phyloP scores from a whole-genome alignment of 2,113 vertebrate genomes.

The Engystomops pustulosus region DNA sequence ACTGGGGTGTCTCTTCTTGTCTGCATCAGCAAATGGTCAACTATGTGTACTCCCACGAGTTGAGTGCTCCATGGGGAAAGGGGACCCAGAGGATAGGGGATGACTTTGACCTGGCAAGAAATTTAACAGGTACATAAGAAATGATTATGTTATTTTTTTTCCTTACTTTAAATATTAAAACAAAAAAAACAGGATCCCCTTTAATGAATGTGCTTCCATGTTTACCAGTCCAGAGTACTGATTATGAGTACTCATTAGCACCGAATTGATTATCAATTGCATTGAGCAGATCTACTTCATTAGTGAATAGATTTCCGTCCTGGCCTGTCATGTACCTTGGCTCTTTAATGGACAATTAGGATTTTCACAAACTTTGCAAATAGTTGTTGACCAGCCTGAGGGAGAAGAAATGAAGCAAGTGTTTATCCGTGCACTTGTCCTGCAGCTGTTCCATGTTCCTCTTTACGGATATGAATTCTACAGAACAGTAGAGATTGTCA shows the following conservation, averaged over 20 bases:
- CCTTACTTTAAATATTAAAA: no score
- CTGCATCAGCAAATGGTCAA: no score
- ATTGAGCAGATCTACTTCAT: not conserved
- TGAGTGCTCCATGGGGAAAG: no score
- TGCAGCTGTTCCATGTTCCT: constrained; percentile 38
- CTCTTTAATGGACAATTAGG: not conserved
- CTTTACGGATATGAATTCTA: constrained; percentile 15
- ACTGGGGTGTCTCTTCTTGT: no score
- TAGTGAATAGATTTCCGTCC: constrained; percentile 11
- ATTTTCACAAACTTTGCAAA: constrained; percentile 28
- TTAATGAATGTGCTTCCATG: no score
- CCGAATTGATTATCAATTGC: not conserved
- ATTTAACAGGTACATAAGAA: no score
- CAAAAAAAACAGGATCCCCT: no score
- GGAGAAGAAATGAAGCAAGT: constrained; percentile 12
- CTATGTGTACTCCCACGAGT: no score
- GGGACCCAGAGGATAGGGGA: no score
- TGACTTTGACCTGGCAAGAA: no score
- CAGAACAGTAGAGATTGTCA: constrained; percentile 33
- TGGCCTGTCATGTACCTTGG: not conserved
- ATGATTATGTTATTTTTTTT: no score
- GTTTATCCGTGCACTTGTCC: constrained; percentile 19
- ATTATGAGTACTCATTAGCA: not conserved
- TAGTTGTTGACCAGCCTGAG: constrained; percentile 21
- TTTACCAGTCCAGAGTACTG: not conserved